Conservation (phyloP, 2,797 vertebrate genomes). For the Oreortyx pictus region DNA sequence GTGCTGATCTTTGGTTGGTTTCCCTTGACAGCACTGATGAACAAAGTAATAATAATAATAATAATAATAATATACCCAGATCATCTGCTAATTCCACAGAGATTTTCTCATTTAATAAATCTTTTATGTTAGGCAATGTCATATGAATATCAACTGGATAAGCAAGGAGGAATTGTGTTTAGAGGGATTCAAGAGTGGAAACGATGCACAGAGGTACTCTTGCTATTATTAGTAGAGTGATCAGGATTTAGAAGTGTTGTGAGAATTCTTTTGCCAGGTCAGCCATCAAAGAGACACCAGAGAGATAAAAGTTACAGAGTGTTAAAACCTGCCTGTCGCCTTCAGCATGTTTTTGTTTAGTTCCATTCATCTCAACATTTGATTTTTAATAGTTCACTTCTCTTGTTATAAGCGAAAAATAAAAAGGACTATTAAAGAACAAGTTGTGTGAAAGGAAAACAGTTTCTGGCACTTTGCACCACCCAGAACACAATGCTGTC, state of each 20-base stretch:
- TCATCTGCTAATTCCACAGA: background rate
- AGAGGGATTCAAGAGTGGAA: slow-evolving; percentile 3
- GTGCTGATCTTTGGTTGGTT: background rate
- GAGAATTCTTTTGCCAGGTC: slow-evolving; percentile 56
- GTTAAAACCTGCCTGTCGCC: slow-evolving; percentile 39
- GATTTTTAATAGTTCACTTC: slow-evolving; percentile 63
- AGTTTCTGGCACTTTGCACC: slow-evolving; percentile 25
- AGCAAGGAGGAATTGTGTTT: background rate
- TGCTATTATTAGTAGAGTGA: slow-evolving; percentile 42
- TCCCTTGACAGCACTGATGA: background rate
- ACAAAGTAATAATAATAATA: background rate
- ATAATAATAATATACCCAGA: background rate
- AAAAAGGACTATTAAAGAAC: slow-evolving; percentile 60
- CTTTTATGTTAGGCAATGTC: background rate
- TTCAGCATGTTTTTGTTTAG: slow-evolving; percentile 64
- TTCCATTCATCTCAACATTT: slow-evolving; percentile 63
- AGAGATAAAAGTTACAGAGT: slow-evolving; percentile 59
- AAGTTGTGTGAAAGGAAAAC: slow-evolving; percentile 37
- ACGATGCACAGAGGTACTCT: accelerated
- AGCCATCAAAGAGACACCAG: slow-evolving; percentile 48
- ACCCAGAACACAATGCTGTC: slow-evolving; percentile 29
- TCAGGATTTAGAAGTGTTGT: slow-evolving; percentile 12
- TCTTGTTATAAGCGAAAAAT: slow-evolving; percentile 47
- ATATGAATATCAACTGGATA: background rate
- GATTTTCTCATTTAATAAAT: background rate